A percentile compares a stretch with the other conserved stretches of the same genome.
Conservation (phyloP, 2,113 vertebrate genomes). For the Scomber japonicus region DNA sequence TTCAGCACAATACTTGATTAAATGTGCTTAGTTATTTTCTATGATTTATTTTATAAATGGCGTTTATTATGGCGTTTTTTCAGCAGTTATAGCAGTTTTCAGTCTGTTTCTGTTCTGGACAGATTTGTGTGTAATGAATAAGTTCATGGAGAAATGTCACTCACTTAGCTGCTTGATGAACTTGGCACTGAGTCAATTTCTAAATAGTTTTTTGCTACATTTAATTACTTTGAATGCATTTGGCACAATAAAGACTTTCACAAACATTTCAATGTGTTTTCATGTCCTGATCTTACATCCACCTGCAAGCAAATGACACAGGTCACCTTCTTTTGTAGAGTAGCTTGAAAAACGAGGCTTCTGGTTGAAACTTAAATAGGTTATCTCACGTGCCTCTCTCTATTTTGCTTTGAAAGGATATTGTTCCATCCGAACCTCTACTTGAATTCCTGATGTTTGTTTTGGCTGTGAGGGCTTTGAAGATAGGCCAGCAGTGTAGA, state of each 20-base stretch:
- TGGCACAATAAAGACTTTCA: conserved; percentile 30
- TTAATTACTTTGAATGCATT: conserved; percentile 57
- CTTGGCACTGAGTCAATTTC: conserved; percentile 40
- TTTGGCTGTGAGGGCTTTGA: conserved; percentile 54
- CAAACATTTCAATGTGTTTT: conserved; percentile 38
- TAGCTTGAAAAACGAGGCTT: background rate
- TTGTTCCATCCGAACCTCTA: background rate
- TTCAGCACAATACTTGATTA: background rate
- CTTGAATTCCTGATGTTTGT: conserved; percentile 63
- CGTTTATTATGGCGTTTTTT: background rate
- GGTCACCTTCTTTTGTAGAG: conserved; percentile 51
- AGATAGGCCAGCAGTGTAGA: conserved; percentile 38
- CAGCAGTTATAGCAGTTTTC: background rate
- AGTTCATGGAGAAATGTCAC: background rate
- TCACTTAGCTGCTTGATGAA: conserved; percentile 55
- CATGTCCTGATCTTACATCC: conserved; percentile 30
- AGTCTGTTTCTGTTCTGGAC: background rate
- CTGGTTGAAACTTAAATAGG: conserved; percentile 35
- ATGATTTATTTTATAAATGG: background rate
- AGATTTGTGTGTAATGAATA: conserved; percentile 27
- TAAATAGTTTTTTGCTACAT: conserved; percentile 14
- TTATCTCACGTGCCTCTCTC: conserved; percentile 23
- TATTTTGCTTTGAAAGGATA: conserved; percentile 41
- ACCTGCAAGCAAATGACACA: background rate
- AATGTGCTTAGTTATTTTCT: background rate